Base-by-base conservation (phyloP, 2,113 vertebrate genomes). In the Bujurquina vittata region DNA sequence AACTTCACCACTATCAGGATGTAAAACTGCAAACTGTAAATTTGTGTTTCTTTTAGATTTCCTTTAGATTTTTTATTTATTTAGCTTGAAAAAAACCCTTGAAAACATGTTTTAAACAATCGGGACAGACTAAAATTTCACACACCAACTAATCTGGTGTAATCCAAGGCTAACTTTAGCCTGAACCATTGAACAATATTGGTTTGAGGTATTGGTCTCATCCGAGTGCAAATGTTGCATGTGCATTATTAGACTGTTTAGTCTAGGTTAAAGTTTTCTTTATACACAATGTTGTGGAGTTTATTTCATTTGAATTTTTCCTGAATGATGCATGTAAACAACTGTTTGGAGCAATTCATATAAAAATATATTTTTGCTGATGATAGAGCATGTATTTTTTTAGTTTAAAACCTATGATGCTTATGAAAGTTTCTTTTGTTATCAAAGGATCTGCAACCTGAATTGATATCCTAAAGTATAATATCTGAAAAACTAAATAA, bases 381-480 rank as follows among this genome's bases (percentile, higher is more conserved):
- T 33, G 14, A 73, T 75, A 78, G 65, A 81, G 84, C 84, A 83
- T 87, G 84, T 75, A 85, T 52, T 56, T 87, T 26, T 85, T 77
- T 59, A 67, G 8, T 83, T 35, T 12, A 43, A 54, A 69, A 55
- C 52, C 4, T 73, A 75, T 6, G 15, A 56, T 85, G 59, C 33
- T 72, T 69, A 33, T 67, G 5, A 54, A 56, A 9, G 23, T 80
- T 15, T 62, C 31, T 7, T 63, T 15, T 77, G 2, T 60, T 18
- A 6, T 12, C 58, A 85, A 62, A 58, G 23, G 3, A 80, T 73
- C n/a, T 60, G 76, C 29, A 62, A 5, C 22, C 4, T 60, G 23
- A 81, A 59, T 33, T 67, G 9, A 83, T 59, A 37, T 67, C 46
- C 46, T 31, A 26, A 62, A 74, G 2, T 77, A 65, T 2, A 75